Conservation (phyloP, 1,140 invertebrate species). For the Monochamus saltuarius region DNA sequence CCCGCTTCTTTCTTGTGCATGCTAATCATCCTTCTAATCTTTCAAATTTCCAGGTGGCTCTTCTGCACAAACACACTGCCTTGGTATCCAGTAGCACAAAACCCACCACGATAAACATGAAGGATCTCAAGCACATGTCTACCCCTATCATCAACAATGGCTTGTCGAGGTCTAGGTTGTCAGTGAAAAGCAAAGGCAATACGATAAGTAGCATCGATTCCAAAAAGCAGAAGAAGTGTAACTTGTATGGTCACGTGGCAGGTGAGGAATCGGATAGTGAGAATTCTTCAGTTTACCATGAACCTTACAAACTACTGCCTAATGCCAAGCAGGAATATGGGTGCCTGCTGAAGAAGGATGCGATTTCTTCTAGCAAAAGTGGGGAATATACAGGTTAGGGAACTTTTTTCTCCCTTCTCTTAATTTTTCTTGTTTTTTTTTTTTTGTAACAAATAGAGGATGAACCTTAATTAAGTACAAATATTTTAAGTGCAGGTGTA, state of each 20-base stretch:
- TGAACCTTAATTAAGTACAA: too few species aligned
- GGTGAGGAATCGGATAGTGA: slow-evolving; percentile 61
- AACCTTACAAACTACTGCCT: slow-evolving; percentile 61
- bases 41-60: slow-evolving; percentile 51
- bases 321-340: slow-evolving; percentile 57
- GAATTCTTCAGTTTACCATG: slow-evolving; percentile 61
- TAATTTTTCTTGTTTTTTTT: not conserved
- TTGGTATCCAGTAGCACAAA: slow-evolving; percentile 53
- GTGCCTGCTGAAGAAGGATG: slow-evolving; percentile 57
- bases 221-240: slow-evolving; percentile 46
- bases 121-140: slow-evolving; percentile 56
- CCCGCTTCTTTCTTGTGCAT: too few species aligned
- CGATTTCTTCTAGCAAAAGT: slow-evolving; percentile 54
- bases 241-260: slow-evolving; percentile 53
- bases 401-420: not conserved
- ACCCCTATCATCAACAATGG: slow-evolving; percentile 62
- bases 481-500: too few species aligned
- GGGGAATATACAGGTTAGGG: slow-evolving; percentile 56
- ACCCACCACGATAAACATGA: slow-evolving; percentile 66
- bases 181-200: slow-evolving; percentile 53
- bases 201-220: slow-evolving; percentile 35
- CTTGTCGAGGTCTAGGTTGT: slow-evolving; percentile 55
- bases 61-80: slow-evolving; percentile 70
- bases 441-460: too few species aligned
- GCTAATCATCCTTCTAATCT: too few species aligned